Evolutionary conservation across 2,888 invertebrate species (phyloP).

Genomic region (Xestia sexstrigata): DNA sequence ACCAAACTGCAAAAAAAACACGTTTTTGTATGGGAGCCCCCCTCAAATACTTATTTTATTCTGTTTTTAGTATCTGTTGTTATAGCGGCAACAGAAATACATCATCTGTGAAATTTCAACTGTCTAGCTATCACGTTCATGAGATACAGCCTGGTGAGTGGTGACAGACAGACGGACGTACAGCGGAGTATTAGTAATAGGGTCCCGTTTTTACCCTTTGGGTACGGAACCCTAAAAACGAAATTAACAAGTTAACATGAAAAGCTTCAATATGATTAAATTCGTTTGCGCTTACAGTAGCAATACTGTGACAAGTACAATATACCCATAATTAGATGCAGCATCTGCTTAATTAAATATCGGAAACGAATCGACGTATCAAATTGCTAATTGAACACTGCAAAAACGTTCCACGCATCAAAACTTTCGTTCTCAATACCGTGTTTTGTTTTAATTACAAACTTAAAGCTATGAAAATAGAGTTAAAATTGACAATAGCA

Average conservation of each 20-base stretch:
- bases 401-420: constrained; percentile 75
- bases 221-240: no score
- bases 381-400: constrained; percentile 78
- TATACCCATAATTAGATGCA: constrained; percentile 49
- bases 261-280: constrained; percentile 17
- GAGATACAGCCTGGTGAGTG: no score
- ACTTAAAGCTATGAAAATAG: constrained; percentile 26
- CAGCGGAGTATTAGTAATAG: no score
- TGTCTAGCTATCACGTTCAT: no score
- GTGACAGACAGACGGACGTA: no score
- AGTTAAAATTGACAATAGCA: constrained; percentile 36
- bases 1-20: no score
- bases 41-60: no score
- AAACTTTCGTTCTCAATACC: constrained; percentile 81
- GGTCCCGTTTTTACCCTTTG: no score
- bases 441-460: constrained; percentile 25
- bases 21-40: no score
- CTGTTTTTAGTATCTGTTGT: no score
- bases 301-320: constrained; percentile 26
- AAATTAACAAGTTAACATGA: background rate
- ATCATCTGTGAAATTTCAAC: no score
- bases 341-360: constrained; percentile 60
- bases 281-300: background rate
- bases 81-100: no score
- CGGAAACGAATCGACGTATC: constrained; percentile 71